Evolutionary conservation across 2,888 invertebrate genomes (phyloP).

Genomic region (Brachyopa scutellaris): DNA sequence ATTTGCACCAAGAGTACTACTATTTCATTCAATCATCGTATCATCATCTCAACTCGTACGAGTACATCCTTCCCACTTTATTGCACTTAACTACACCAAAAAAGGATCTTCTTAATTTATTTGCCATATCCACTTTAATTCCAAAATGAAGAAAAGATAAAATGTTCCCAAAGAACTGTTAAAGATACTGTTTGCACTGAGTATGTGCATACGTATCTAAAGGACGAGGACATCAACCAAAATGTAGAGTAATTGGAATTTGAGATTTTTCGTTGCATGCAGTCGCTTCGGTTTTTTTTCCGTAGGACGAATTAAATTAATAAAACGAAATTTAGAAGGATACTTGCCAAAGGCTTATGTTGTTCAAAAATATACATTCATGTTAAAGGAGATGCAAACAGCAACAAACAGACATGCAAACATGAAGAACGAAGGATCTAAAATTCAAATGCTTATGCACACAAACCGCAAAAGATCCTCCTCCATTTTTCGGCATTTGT

Average conservation of each 20-base stretch:
- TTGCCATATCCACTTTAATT: slow-evolving; percentile 60
- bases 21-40: slow-evolving; percentile 46
- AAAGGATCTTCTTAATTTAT: slow-evolving; percentile 62
- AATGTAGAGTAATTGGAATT: slow-evolving; percentile 55
- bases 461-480: too few species aligned
- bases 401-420: not conserved
- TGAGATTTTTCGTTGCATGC: slow-evolving; percentile 59
- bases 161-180: slow-evolving; percentile 20
- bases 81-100: slow-evolving; percentile 55
- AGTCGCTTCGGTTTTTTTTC: not conserved
- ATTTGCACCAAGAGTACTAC: slow-evolving; percentile 5
- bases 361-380: slow-evolving; percentile 28
- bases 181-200: not conserved
- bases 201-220: not conserved
- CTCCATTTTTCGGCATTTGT: slow-evolving; percentile 1
- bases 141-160: slow-evolving; percentile 38
- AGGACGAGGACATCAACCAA: not conserved
- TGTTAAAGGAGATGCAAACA: not conserved
- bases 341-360: slow-evolving; percentile 13
- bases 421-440: not conserved
- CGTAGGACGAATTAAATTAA: slow-evolving; percentile 39
- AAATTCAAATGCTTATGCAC: too few species aligned
- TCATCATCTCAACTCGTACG: slow-evolving; percentile 36
- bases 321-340: slow-evolving; percentile 26
- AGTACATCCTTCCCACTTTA: too few species aligned